Evolutionary conservation across 2,888 invertebrate species (phyloP), one percentile per base, ranked within the genome.

Genomic region (Pyrrhia umbra): DNA sequence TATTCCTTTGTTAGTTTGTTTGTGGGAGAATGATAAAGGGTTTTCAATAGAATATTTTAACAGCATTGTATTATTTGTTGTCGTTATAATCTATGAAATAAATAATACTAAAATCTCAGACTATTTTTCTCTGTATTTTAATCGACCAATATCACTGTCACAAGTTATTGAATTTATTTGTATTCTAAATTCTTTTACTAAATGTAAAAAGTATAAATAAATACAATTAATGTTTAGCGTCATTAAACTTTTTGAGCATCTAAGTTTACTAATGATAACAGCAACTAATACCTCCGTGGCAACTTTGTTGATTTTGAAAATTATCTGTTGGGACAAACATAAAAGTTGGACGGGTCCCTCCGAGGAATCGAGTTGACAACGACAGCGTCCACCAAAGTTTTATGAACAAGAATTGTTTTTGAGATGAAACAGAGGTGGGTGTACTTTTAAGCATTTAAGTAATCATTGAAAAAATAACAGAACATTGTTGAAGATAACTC

Each of bases 271-370:
- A 72, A 72, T 75, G 54, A 68, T 8, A 18, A 10, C 20, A 51
- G 16, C 34, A 42, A 56, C 58, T 65, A 50, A 37, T 51, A 61
- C 34, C 37, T 50, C 50, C 16, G 8, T 25, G 16, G 39, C 39
- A 62, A 72, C 56, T 72, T 72, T 46, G 54, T 43, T 45, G 55
- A 72, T 58, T 60, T 57, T 51, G 69, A 62, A 69, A 65, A 49
- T 63, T 40, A 76, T 75, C 55, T 45, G 59, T 56, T 6, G 43
- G 27, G 64, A 74, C 61, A 49, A 30, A 59, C 50, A 61, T 57
- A 62, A 61, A 66, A 68, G 61, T 59, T 65, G 21, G 39, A 34
- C 23, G 60, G 72, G 10, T 63, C 57, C 47, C 40, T 16, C 40
- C 50, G 43, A 45, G 47, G 34, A 55, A 43, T 46, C 27, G 0